Conservation (phyloP, 1,140 invertebrate genomes). For the Tribolium castaneum region DNA sequence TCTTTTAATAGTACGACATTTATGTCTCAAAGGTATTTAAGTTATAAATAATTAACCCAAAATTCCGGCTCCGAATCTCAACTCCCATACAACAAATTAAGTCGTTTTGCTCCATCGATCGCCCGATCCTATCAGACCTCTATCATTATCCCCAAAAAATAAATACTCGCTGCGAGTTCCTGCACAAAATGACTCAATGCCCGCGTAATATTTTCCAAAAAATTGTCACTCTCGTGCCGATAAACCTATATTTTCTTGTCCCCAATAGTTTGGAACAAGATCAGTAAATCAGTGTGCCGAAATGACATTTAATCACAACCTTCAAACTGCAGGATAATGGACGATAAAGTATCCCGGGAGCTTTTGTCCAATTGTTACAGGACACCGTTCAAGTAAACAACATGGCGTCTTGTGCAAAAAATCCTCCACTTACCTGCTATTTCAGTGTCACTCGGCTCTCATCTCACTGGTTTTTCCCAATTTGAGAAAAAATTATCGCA, state of each 20-base stretch:
- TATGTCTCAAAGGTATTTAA: conserved; percentile 31
- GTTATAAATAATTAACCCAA: conserved; percentile 26
- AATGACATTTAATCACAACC: conserved; percentile 12
- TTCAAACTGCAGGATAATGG: conserved; percentile 7
- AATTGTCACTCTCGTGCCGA: too few relatives aligned
- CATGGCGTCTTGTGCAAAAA: neutral
- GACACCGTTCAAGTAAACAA: neutral
- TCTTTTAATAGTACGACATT: conserved; percentile 26
- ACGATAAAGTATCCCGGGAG: neutral
- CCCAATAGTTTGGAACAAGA: conserved; percentile 12
- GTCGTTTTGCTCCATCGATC: conserved; percentile 17
- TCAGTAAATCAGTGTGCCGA: conserved; percentile 17
- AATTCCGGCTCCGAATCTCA: conserved; percentile 5
- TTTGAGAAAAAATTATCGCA: conserved; percentile 5
- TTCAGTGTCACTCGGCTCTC: neutral
- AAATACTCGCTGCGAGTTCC: too few relatives aligned
- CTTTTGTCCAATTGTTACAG: conserved; percentile 1
- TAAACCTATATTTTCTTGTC: neutral
- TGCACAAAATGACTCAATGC: neutral
- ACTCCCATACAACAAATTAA: conserved; percentile 12
- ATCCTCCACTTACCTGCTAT: conserved; percentile 10
- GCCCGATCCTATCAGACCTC: neutral
- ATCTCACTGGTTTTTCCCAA: neutral
- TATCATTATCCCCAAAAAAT: neutral
- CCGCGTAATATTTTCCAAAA: neutral